Conservation (phyloP, 1,140 invertebrate species). For the Drosophila sp. region DNA sequence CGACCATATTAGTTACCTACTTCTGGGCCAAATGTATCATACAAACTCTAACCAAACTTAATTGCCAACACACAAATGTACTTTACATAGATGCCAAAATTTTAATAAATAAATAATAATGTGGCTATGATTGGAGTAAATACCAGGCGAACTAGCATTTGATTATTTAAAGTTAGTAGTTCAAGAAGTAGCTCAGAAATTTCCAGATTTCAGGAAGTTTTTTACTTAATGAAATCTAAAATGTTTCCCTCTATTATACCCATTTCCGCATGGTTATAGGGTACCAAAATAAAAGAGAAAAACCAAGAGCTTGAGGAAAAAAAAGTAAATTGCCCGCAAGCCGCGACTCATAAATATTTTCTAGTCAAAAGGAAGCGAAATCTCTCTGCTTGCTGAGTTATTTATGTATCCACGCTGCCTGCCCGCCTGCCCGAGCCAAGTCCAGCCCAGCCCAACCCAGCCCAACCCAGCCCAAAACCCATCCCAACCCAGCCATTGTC, state of each 20-base stretch:
- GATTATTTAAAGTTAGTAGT: no score
- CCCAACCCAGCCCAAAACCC: no score
- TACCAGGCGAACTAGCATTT: no score
- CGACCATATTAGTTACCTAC: no score
- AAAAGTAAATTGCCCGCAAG: slow-evolving; percentile 34
- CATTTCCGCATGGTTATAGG: background rate
- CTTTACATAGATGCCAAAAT: no score
- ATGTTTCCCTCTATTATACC: background rate
- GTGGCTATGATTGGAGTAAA: no score
- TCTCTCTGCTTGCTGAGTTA: slow-evolving; percentile 34
- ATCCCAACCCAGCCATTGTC: slow-evolving; percentile 24
- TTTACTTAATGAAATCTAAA: background rate
- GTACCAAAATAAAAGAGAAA: slow-evolving; percentile 2
- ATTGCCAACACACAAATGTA: no score
- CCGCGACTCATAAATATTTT: slow-evolving; percentile 56
- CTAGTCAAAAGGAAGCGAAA: slow-evolving; percentile 27
- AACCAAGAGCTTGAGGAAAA: background rate
- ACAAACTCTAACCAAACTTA: no score
- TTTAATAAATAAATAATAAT: no score
- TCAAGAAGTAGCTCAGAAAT: no score
- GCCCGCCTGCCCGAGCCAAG: background rate
- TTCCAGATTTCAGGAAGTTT: no score
- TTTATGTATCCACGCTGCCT: slow-evolving; percentile 35
- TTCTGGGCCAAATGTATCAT: no score
- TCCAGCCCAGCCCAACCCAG: background rate